phyloP scores from a whole-genome alignment of 2,797 vertebrate genomes.

The Chelon labrosus region DNA sequence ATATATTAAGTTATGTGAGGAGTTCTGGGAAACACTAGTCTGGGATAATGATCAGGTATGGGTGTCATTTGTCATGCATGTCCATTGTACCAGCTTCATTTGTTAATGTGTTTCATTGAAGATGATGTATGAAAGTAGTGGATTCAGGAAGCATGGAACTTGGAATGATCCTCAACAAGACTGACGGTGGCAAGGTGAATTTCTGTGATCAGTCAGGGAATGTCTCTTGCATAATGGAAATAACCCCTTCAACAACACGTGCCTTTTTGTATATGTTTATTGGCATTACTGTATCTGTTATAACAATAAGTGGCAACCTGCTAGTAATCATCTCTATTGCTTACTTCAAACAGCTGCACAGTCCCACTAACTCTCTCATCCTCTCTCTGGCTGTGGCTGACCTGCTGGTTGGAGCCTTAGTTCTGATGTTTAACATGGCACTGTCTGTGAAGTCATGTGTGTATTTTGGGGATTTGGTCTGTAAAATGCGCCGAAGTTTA shows the following conservation, averaged over 20 bases:
- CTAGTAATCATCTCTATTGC: conserved; percentile 48
- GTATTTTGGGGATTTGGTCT: conserved; percentile 25
- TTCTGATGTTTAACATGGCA: conserved; percentile 44
- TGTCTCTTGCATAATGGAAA: neutral
- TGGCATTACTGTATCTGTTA: neutral
- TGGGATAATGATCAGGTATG: no score
- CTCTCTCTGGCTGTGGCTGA: conserved; percentile 60
- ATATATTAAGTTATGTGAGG: no score
- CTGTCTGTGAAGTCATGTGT: conserved; percentile 54
- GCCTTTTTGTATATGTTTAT: conserved; percentile 1
- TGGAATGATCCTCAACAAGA: neutral
- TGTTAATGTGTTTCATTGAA: neutral
- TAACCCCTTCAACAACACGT: neutral
- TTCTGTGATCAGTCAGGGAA: conserved; percentile 6
- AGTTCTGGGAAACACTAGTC: no score
- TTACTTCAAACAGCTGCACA: conserved; percentile 62
- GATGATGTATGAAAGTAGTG: neutral
- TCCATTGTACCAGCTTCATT: neutral
- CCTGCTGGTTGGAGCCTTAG: conserved; percentile 44
- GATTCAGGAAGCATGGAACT: neutral
- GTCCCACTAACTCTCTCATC: conserved; percentile 55
- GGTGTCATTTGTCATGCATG: no score
- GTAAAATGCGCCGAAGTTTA: conserved; percentile 78
- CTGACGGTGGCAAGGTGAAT: neutral
- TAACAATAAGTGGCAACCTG: conserved; percentile 43